Evolutionary conservation across 2,888 invertebrate species (phyloP).

Genomic region (Lycocerus yunnanus): DNA sequence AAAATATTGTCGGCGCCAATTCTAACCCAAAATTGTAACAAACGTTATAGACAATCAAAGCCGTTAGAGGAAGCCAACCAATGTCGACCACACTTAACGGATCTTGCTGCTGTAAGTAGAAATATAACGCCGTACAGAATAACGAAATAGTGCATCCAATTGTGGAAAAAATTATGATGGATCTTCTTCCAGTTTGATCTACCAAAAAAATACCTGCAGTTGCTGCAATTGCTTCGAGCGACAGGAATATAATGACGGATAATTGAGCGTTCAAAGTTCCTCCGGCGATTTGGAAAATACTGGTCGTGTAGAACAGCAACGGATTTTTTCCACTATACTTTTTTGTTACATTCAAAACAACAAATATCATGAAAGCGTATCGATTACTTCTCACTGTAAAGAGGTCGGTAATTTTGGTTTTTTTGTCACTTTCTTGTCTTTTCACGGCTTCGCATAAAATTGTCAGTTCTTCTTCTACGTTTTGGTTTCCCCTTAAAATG

Average conservation of each 20-base stretch:
- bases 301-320: slow-evolving; percentile 65
- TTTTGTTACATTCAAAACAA: slow-evolving; percentile 64
- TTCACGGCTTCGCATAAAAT: slow-evolving; percentile 46
- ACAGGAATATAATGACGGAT: slow-evolving; percentile 64
- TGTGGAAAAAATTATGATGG: slow-evolving; percentile 63
- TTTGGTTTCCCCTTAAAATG: slow-evolving; percentile 61
- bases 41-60: slow-evolving; percentile 58
- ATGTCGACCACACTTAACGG: slow-evolving; percentile 47
- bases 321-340: slow-evolving; percentile 70
- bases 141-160: slow-evolving; percentile 55
- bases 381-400: slow-evolving; percentile 62
- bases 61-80: slow-evolving; percentile 57
- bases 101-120: slow-evolving; percentile 53
- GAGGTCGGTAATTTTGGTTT: slow-evolving; percentile 58
- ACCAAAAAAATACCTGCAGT: slow-evolving; percentile 62
- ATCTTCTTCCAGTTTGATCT: slow-evolving; percentile 68
- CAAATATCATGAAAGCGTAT: slow-evolving; percentile 64
- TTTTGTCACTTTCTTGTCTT: slow-evolving; percentile 57
- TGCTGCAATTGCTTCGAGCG: slow-evolving; percentile 63
- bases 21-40: slow-evolving; percentile 60
- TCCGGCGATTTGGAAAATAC: slow-evolving; percentile 62
- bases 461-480: slow-evolving; percentile 58
- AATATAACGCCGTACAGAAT: slow-evolving; percentile 53
- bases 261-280: slow-evolving; percentile 59
- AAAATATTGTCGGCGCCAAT: slow-evolving; percentile 58